Conservation (phyloP, 2,888 invertebrate species). For the Nymphalis c-album region DNA sequence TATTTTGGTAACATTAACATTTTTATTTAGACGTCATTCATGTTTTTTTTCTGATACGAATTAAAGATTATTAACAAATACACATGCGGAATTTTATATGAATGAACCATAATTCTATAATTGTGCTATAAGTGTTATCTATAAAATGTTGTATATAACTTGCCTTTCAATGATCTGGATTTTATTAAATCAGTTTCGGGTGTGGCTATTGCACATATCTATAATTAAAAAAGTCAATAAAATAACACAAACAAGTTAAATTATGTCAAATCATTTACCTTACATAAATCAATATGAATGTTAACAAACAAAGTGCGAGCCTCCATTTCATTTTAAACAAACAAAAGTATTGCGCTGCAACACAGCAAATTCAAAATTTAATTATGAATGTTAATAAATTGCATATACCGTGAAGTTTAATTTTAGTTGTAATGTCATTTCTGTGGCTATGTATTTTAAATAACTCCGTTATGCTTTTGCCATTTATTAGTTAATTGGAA, state of each 20-base stretch:
- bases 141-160: no score
- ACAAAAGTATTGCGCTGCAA: slow-evolving; percentile 33
- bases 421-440: slow-evolving; percentile 8
- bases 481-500: background rate
- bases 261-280: slow-evolving; percentile 7
- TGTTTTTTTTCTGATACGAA: no score
- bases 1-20: no score
- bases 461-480: slow-evolving; percentile 2
- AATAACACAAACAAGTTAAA: no score
- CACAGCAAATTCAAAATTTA: slow-evolving; percentile 37
- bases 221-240: slow-evolving; percentile 3
- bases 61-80: no score
- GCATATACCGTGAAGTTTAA: slow-evolving; percentile 36
- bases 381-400: slow-evolving; percentile 38
- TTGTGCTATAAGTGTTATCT: no score
- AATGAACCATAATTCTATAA: no score
- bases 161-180: no score
- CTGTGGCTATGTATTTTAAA: slow-evolving; percentile 1
- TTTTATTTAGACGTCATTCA: no score
- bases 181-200: background rate
- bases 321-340: slow-evolving; percentile 33
- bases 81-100: no score
- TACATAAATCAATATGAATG: slow-evolving; percentile 27
- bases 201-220: slow-evolving; percentile 11
- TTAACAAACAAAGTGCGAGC: slow-evolving; percentile 29